Evolutionary conservation across 2,888 invertebrate species (phyloP), one percentile per base, ranked within the genome.

Genomic region (Cremastinae sp.): DNA sequence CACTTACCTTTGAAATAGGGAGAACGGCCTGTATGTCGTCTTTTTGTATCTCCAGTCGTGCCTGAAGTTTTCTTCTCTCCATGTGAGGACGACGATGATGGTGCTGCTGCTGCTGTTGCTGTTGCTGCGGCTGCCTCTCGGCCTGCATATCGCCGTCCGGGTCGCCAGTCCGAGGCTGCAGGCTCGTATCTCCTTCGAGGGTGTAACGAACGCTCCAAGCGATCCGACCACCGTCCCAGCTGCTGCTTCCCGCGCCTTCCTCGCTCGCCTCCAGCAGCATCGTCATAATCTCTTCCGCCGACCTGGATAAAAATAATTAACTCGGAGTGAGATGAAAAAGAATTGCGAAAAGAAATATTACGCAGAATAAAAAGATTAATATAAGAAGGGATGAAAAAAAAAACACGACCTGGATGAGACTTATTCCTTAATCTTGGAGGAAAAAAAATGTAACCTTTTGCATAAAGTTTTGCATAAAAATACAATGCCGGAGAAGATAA

Each of bases 11-110:
- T 74, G 97, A 96, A 88, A 98, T 97, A 12, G 97, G 97, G 20
- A 98, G 92, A 10, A 98, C 96, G 16, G 97, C 96, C 90, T 97
- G 97, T 74, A 97, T 96, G 86, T 97, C 97, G 88, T 97, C 97
- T 88, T 97, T 97, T 88, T 96, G 96, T 78, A 97, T 95, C 86
- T 97, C 96, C 54, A 97, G 92, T 80, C 96, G 92, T 0, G 96
- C 95, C 75, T 96, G 95, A 51, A 96, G 92, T 86, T 96, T 94
- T 80, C 93, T 90, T 69, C 86, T 86, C 61, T 89, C 89, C 72
- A 85, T 83, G 65, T 87, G 86, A 72, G 86, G 86, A 78, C 87
- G 86, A 58, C 84, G 84, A 79, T 86, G 86, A 77, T 87, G 87
- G 59, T n/a, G n/a, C n/a, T n/a, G n/a, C n/a, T n/a, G n/a, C n/a